Conservation (phyloP, 2,113 vertebrate genomes). For the Octodon degus region DNA sequence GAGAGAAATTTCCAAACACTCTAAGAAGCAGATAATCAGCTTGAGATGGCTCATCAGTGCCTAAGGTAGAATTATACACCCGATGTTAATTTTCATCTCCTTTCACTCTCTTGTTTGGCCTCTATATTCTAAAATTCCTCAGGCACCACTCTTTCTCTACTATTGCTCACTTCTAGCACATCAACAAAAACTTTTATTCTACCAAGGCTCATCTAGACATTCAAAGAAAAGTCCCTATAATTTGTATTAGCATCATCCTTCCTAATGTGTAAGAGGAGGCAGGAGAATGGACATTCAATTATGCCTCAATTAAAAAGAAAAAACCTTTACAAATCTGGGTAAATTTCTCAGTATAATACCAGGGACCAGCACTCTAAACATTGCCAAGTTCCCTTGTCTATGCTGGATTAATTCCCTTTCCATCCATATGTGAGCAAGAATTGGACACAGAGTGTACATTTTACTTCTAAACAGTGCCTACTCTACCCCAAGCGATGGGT, state of each 20-base stretch:
- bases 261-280: background rate
- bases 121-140: background rate
- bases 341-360: background rate
- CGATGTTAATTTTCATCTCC: background rate
- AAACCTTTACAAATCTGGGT: background rate
- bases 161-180: background rate
- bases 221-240: background rate
- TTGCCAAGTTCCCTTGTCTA: background rate
- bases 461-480: background rate
- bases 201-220: background rate
- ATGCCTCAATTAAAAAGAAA: background rate
- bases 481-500: background rate
- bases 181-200: background rate
- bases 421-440: background rate
- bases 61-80: background rate
- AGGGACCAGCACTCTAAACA: background rate
- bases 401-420: background rate
- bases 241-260: background rate
- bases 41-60: background rate
- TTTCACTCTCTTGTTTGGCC: background rate
- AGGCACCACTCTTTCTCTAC: background rate
- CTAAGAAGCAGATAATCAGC: background rate
- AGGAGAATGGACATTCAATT: background rate
- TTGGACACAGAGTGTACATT: background rate
- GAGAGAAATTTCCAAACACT: background rate